Base-by-base conservation (phyloP, 1,140 invertebrate species). In the Rhyacophila brunnea region DNA sequence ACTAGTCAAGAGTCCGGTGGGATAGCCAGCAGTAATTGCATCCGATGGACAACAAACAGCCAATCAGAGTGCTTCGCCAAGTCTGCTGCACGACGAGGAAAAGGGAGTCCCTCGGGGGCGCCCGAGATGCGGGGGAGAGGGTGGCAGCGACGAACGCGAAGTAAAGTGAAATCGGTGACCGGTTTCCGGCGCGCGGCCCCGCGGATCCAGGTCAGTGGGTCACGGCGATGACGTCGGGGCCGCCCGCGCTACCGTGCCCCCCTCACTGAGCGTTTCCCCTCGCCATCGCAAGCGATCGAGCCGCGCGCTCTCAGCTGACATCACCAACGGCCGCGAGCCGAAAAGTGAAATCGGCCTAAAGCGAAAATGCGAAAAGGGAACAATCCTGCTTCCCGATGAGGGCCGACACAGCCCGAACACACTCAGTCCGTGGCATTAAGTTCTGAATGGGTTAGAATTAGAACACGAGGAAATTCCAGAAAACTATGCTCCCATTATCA, bases 281-380 rank as follows among this genome's bases (percentile, higher is more conserved):
- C n/a, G 19, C 19, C 53, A 15, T 14, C 18, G 28, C 43, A 17
- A 11, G 3, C 51, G 51, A 14, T 17, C 23, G 23, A 28, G 23
- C 23, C 23, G 23, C 23, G 23, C 23, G 23, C 47, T 34, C 17
- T 34, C 28, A 3, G 53, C 53, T 43, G 40, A 51, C 53, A 52
- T 57, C 60, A 51, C 50, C 44, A 34, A 9, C 50, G 43, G 6
- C 50, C 10, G 44, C 48, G 43, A 28, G 54, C 42, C 58, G 55
- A 64, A 64, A 64, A 64, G 62, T 64, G 62, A 64, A 64, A 64
- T 64, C 57, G 55, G 46, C 50, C 51, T 40, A 53, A 53, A 62
- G 49, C 35, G 54, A 54, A 35, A 28, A 28, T 28, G 23, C 23
- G 23, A 28, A 28, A 9, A 28, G 23, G 23, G 23, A 28, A 28